Percentiles rank a stretch among this genome's conserved stretches.
Conservation (phyloP, 1,140 invertebrate genomes). For the Cotesia glomerata region DNA sequence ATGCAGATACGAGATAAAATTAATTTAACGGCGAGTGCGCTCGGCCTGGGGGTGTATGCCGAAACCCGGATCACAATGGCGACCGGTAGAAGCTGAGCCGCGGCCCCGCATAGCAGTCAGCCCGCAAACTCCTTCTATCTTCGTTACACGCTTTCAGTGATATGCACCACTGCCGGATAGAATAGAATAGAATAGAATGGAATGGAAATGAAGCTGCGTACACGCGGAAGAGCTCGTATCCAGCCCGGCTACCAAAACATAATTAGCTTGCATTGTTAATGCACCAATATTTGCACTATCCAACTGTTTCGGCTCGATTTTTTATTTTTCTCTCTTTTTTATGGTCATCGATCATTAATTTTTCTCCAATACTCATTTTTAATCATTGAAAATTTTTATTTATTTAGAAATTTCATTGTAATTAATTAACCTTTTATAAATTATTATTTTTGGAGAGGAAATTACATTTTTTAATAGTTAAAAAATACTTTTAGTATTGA, state of each 20-base stretch:
- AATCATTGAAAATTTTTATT: no score
- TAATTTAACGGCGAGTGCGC: slow-evolving; percentile 59
- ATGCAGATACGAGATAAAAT: slow-evolving; percentile 62
- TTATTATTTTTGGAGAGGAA: no score
- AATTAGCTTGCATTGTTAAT: slow-evolving; percentile 65
- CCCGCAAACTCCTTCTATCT: slow-evolving; percentile 36
- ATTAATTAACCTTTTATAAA: no score
- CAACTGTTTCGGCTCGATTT: slow-evolving; percentile 40
- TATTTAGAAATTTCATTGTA: no score
- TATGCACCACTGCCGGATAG: slow-evolving; percentile 15
- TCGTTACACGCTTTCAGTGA: slow-evolving; percentile 16
- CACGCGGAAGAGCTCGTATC: slow-evolving; percentile 29
- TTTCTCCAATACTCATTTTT: no score
- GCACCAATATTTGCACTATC: slow-evolving; percentile 64
- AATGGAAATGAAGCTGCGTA: slow-evolving; percentile 14
- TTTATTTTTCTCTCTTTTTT: neutral
- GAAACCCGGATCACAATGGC: slow-evolving; percentile 62
- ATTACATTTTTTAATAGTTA: no score
- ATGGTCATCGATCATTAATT: neutral
- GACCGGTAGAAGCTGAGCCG: slow-evolving; percentile 51
- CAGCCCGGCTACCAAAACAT: slow-evolving; percentile 57
- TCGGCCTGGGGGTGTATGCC: slow-evolving; percentile 57
- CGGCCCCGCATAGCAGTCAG: slow-evolving; percentile 39
- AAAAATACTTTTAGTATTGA: no score
- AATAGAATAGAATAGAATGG: no score